These are phyloP conservation scores for Micromussa lordhowensis DNA, from an alignment of 92 coral and sea anemone genomes.

Conservation along the genomic window DNA sequence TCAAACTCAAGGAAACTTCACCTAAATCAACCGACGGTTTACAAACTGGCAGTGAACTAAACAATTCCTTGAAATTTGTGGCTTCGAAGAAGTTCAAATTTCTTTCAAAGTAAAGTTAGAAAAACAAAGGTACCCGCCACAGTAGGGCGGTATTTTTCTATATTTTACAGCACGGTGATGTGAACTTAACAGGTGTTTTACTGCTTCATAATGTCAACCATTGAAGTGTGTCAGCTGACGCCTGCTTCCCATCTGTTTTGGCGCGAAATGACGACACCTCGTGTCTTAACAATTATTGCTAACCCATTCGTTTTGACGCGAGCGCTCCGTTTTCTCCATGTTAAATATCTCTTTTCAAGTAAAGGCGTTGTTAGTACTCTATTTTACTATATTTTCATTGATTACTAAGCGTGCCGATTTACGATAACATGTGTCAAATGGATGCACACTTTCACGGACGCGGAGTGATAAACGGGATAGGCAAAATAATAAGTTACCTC, in stretches of 20 bases:
- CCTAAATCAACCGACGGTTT: conserved; percentile 19
- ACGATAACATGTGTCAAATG: background rate
- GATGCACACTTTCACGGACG: conserved; percentile 8
- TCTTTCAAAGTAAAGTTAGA: background rate
- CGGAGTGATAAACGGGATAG: background rate
- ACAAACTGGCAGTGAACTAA: background rate
- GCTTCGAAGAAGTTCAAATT: background rate
- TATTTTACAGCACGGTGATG: background rate
- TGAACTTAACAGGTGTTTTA: conserved; percentile 15
- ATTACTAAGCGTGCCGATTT: background rate
- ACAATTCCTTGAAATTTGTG: background rate
- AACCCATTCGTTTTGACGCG: background rate
- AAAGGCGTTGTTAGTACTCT: background rate
- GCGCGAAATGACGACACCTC: background rate
- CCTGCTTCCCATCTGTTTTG: conserved; percentile 5
- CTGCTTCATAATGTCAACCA: conserved; percentile 12
- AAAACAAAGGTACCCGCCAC: background rate
- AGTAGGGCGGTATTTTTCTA: background rate
- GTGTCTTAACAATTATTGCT: background rate
- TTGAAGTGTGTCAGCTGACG: background rate
- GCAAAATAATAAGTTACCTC: background rate
- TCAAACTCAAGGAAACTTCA: background rate
- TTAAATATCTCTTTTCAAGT: background rate
- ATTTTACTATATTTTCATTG: background rate
- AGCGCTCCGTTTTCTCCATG: background rate